phyloP scores from a whole-genome alignment of 2,888 invertebrate genomes.

The Dryococelus australis region DNA sequence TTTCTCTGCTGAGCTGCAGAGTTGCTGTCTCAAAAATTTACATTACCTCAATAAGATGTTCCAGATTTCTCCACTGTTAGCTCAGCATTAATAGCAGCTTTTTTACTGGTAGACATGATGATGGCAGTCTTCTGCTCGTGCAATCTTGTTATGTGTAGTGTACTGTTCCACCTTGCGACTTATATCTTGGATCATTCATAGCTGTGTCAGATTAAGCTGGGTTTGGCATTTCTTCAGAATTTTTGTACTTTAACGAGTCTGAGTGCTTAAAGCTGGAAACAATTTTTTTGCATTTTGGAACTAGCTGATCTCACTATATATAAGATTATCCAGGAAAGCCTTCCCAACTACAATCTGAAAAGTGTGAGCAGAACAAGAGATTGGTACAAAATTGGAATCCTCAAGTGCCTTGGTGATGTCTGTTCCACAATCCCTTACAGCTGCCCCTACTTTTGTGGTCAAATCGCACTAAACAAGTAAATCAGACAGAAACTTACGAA shows the following conservation, averaged over 20 bases:
- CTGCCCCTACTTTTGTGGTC: neutral
- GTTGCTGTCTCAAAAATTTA: too few relatives aligned
- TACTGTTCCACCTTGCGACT: neutral
- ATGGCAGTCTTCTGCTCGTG: too few relatives aligned
- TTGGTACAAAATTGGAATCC: neutral
- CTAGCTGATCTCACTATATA: neutral
- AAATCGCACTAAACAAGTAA: neutral
- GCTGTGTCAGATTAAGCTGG: neutral
- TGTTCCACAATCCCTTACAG: neutral
- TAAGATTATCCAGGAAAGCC: neutral
- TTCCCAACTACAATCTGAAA: neutral
- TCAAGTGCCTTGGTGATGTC: neutral
- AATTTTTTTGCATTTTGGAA: neutral
- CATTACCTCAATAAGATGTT: too few relatives aligned
- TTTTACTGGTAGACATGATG: too few relatives aligned
- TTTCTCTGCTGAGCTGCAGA: too few relatives aligned
- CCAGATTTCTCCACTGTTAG: too few relatives aligned
- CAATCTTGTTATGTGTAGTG: neutral
- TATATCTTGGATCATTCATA: neutral
- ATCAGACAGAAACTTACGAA: neutral
- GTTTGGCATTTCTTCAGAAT: neutral
- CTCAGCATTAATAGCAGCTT: too few relatives aligned
- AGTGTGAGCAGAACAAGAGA: neutral
- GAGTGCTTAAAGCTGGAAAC: neutral
- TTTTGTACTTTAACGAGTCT: neutral